Base-by-base conservation (phyloP, 2,113 vertebrate species). In the Tricholaema leucomelas region DNA sequence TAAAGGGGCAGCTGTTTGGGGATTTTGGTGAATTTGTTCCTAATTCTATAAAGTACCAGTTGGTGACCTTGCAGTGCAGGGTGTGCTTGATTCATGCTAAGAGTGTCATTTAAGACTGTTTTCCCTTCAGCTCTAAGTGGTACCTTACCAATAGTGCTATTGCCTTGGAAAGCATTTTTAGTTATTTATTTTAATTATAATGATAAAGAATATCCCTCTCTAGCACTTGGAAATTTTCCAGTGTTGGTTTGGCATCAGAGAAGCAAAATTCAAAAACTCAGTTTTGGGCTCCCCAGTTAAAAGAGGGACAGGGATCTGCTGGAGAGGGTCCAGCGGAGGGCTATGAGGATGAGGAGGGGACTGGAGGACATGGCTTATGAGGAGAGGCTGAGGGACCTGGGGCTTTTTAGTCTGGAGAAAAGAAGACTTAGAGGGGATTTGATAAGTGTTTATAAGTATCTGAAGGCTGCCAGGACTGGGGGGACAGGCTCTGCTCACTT, bases 181-280 rank as follows among this genome's bases (percentile, higher is more conserved):
- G 85, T 77, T 66, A 4, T 88, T 94, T 80, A 30, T 83, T 91
- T 74, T 65, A 77, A 84, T 90, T 81, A 21, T 20, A 52, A 61
- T 70, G 56, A 42, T 87, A 40, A 86, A 86, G 50, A 81, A 25
- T 54, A 71, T 58, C 17, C 44, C 15, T 82, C 8, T 23, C 72
- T 85, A 91, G 33, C 55, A n/a, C 10, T 44, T 28, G 21, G 52
- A 66, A 35, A 63, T 89, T 71, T 87, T 71, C 87, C 23, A 66
- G 30, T 58, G 25, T 27, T 44, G 40, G n/a, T 91, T 64, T 50
- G 30, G 24, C 76, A 54, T 73, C 71, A 76, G 55, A 85, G 59
- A 82, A 81, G 60, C 59, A 85, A 89, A 91, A 44, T 69, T 82
- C n/a, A n/a, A n/a, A n/a, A n/a, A n/a, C n/a, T n/a, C n/a, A n/a